A percentile compares a stretch with the other conserved stretches of the same genome.
These are phyloP conservation scores for Anoplopoma fimbria DNA, from an alignment of 2,113 vertebrate genomes.

Conservation along the genomic window DNA sequence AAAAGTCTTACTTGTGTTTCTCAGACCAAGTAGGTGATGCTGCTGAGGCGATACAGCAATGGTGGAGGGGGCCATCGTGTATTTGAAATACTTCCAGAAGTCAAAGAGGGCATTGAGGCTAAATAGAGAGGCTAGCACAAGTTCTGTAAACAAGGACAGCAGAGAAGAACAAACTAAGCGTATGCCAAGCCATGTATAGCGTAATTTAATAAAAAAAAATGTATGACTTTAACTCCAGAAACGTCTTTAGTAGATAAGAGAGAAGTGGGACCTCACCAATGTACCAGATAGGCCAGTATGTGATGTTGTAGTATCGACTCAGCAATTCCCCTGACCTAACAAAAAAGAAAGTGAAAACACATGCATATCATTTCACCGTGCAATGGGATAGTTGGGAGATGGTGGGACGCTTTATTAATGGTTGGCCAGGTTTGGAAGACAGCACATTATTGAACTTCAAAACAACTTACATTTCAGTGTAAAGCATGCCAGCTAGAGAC, in stretches of 20 bases:
- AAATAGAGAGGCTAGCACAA: conserved; percentile 90
- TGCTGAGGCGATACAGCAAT: conserved; percentile 88
- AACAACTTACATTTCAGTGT: conserved; percentile 92
- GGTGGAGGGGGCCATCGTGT: conserved; percentile 89
- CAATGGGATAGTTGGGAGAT: not conserved
- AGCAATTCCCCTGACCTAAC: conserved; percentile 92
- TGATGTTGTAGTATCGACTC: conserved; percentile 91
- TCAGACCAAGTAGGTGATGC: conserved; percentile 89
- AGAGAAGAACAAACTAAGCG: not conserved
- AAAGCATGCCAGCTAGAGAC: conserved; percentile 95
- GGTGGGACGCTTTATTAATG: not conserved
- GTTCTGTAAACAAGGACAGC: conserved; percentile 77
- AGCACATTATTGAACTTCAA: not conserved
- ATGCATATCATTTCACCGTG: not conserved
- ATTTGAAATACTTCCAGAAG: conserved; percentile 97
- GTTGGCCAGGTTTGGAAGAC: not conserved
- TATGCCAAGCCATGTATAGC: not conserved
- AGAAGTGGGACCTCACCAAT: conserved; percentile 87
- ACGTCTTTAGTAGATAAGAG: not conserved
- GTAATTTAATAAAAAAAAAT: not conserved
- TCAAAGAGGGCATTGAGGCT: conserved; percentile 95
- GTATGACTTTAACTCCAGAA: not conserved
- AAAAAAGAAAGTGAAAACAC: conserved; percentile 2
- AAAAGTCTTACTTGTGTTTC: conserved; percentile 78
- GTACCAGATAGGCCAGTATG: conserved; percentile 95